Conservation (phyloP, 2,113 vertebrate species). For the Oceanites oceanicus region DNA sequence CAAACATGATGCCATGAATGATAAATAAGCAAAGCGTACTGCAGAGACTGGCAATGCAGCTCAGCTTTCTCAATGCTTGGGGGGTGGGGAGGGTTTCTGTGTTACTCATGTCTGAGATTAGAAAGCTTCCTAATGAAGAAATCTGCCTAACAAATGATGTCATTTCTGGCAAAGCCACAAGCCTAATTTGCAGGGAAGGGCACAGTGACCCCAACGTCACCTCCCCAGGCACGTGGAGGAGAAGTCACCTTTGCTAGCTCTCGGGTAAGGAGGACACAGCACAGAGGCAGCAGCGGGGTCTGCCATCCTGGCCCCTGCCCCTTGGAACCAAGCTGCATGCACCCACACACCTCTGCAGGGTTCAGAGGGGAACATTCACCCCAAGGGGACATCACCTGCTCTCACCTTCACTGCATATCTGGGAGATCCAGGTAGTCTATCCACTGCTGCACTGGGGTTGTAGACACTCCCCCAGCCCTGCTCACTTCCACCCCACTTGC, state of each 20-base stretch:
- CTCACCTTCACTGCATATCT: not conserved
- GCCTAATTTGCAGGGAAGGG: not conserved
- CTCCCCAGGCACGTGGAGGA: rapidly evolving
- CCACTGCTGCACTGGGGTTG: not conserved
- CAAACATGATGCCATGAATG: conserved; percentile 38
- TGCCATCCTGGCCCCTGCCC: not conserved
- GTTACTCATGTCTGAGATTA: not conserved
- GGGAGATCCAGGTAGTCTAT: not conserved
- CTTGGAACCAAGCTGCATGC: rapidly evolving
- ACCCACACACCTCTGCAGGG: not conserved
- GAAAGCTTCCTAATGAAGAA: conserved; percentile 47
- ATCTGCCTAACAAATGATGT: conserved; percentile 19
- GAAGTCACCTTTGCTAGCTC: not conserved
- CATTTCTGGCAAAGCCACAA: conserved; percentile 22
- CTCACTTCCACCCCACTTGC: not conserved
- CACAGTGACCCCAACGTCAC: not conserved
- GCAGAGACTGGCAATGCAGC: conserved; percentile 2
- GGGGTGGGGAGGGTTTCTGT: not conserved
- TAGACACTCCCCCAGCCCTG: not conserved
- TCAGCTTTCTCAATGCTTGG: not conserved
- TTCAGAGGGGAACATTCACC: not conserved
- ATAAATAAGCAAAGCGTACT: conserved; percentile 15
- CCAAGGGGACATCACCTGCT: not conserved
- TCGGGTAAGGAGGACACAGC: rapidly evolving
- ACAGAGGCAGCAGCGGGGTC: not conserved